phyloP scores from a whole-genome alignment of 1,140 invertebrate species.

The Drosophila orena region DNA sequence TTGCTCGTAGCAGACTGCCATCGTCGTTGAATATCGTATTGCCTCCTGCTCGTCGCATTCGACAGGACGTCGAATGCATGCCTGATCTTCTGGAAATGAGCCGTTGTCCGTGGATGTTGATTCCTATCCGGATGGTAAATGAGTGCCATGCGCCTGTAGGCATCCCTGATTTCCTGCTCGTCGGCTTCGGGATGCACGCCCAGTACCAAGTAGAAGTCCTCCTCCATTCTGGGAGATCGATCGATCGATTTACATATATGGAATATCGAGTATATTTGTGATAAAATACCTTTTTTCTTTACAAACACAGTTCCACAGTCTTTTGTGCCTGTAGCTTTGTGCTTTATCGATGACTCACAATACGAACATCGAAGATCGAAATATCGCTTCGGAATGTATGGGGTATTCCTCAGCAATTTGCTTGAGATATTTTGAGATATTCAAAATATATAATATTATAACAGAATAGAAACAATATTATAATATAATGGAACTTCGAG shows the following conservation, averaged over 20 bases:
- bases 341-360: background rate
- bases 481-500: too few species aligned
- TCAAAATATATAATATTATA: too few species aligned
- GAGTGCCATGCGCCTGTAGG: slow-evolving; percentile 49
- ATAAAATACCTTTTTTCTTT: background rate
- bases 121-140: slow-evolving; percentile 62
- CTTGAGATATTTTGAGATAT: too few species aligned
- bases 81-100: slow-evolving; percentile 28
- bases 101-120: slow-evolving; percentile 36
- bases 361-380: background rate
- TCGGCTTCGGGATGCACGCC: slow-evolving; percentile 27
- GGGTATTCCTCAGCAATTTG: background rate
- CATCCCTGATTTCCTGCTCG: slow-evolving; percentile 41
- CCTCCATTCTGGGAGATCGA: slow-evolving; percentile 16
- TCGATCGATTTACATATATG: too few species aligned
- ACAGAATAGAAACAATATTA: too few species aligned
- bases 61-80: slow-evolving; percentile 45
- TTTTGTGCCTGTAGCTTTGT: background rate
- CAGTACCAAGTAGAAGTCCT: slow-evolving; percentile 42
- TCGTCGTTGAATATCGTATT: too few species aligned
- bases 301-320: background rate
- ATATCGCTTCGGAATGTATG: background rate
- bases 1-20: too few species aligned
- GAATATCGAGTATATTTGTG: too few species aligned
- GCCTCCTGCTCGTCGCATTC: slow-evolving; percentile 11